phyloP scores from a whole-genome alignment of 2,888 invertebrate genomes.

The Melanargia galathea region DNA sequence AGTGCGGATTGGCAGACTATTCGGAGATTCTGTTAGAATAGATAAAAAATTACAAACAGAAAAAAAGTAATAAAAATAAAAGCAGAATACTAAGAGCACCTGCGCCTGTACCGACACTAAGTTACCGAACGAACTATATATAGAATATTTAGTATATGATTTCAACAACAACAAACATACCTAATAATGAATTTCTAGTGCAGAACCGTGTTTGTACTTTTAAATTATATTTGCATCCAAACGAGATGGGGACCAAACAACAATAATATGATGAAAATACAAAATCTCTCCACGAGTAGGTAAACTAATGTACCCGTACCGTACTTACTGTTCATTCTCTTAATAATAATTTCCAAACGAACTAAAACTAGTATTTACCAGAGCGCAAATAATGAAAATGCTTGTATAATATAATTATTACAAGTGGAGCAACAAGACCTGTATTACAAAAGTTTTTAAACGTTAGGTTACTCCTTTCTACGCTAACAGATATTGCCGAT shows the following conservation, averaged over 20 bases:
- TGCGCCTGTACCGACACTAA: too few species aligned
- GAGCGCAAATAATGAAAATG: not conserved
- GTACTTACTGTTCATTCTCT: conserved; percentile 2
- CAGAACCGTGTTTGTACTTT: not conserved
- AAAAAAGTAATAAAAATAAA: too few species aligned
- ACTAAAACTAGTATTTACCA: not conserved
- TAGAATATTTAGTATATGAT: not conserved
- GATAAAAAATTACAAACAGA: too few species aligned
- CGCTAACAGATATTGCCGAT: too few species aligned
- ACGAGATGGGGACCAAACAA: not conserved
- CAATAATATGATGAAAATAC: conserved; percentile 3
- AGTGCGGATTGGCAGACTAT: too few species aligned
- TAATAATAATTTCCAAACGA: not conserved
- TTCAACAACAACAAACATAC: not conserved
- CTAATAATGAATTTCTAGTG: not conserved
- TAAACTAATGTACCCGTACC: not conserved
- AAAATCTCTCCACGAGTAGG: conserved; percentile 6
- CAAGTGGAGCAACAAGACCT: too few species aligned
- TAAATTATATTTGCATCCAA: not conserved
- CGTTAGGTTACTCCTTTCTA: too few species aligned
- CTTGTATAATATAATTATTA: too few species aligned
- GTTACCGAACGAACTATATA: too few species aligned
- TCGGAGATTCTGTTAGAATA: too few species aligned
- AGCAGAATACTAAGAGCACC: too few species aligned
- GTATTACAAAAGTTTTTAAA: too few species aligned